These are phyloP conservation scores for Zaprionus inermis DNA, from an alignment of 1,140 invertebrate species.

Conservation along the genomic window DNA sequence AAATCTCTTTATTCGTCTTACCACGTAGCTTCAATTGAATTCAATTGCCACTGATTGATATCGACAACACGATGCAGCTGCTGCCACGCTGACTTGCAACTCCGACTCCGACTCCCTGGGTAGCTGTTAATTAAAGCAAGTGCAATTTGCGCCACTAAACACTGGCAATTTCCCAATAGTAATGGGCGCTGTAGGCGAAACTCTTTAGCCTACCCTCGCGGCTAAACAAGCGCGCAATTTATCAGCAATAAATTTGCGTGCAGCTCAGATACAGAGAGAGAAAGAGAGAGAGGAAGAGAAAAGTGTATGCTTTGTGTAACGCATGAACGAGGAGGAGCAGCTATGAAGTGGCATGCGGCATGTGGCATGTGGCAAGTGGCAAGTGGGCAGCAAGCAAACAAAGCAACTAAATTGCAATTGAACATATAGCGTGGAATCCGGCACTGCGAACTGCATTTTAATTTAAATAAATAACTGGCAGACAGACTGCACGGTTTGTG, in stretches of 20 bases:
- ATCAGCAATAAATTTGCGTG: conserved; percentile 75
- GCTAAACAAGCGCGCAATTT: conserved; percentile 65
- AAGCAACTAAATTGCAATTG: conserved; percentile 36
- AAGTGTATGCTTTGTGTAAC: conserved; percentile 12
- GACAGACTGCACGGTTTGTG: conserved; percentile 15
- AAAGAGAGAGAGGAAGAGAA: not conserved
- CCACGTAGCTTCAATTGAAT: conserved; percentile 65
- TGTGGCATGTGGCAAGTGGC: conserved; percentile 21
- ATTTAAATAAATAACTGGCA: conserved; percentile 69
- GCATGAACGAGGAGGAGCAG: conserved; percentile 27
- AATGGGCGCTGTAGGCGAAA: conserved; percentile 27
- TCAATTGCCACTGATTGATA: conserved; percentile 74
- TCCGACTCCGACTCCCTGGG: conserved; percentile 7
- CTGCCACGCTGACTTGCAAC: conserved; percentile 19
- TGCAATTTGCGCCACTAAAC: conserved; percentile 56
- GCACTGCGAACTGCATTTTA: conserved; percentile 65
- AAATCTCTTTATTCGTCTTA: conserved; percentile 45
- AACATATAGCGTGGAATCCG: conserved; percentile 22
- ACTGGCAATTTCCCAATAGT: conserved; percentile 50
- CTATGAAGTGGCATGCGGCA: conserved; percentile 19
- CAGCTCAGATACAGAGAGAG: conserved; percentile 8
- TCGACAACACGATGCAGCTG: conserved; percentile 54
- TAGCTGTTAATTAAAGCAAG: conserved; percentile 69
- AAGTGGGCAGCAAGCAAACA: conserved; percentile 41
- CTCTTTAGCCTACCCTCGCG: not conserved